Evolutionary conservation across 2,113 vertebrate genomes (phyloP).

Genomic region (Cryptomyrus ogoouensis): DNA sequence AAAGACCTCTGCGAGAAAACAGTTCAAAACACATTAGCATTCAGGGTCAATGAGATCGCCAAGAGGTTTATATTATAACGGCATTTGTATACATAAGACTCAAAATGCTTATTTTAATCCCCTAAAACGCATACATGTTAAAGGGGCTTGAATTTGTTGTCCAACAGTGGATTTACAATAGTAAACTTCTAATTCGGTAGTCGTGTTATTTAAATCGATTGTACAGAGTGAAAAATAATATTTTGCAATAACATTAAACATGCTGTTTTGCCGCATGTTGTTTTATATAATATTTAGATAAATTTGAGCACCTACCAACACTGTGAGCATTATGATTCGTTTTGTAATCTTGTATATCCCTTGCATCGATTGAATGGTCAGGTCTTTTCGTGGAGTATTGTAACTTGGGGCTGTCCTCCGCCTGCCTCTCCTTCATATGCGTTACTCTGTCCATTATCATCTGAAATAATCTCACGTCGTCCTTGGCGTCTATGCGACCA

Average conservation of each 20-base stretch:
- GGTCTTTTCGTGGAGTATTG: slow-evolving; percentile 50
- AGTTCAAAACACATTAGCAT: not conserved
- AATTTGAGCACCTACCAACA: slow-evolving; percentile 66
- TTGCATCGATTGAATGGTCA: slow-evolving; percentile 53
- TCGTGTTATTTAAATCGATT: not conserved
- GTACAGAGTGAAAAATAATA: not conserved
- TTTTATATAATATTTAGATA: not conserved
- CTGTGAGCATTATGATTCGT: slow-evolving; percentile 61
- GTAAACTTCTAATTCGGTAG: not conserved
- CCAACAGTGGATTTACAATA: not conserved
- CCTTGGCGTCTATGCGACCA: slow-evolving; percentile 50
- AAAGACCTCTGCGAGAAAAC: slow-evolving; percentile 64
- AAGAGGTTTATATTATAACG: not conserved
- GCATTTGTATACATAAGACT: not conserved
- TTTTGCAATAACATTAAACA: not conserved
- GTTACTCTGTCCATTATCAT: slow-evolving; percentile 68
- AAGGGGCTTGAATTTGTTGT: not conserved
- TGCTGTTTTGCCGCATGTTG: not conserved
- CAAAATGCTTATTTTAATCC: not conserved
- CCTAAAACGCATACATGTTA: not conserved
- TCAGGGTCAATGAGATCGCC: not conserved
- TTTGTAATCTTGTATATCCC: slow-evolving; percentile 54
- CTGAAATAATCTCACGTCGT: slow-evolving; percentile 59
- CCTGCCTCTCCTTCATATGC: slow-evolving; percentile 57
- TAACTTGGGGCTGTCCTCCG: slow-evolving; percentile 46